phyloP scores from a whole-genome alignment of 2,113 vertebrate species.

The Chrysochloris asiatica region DNA sequence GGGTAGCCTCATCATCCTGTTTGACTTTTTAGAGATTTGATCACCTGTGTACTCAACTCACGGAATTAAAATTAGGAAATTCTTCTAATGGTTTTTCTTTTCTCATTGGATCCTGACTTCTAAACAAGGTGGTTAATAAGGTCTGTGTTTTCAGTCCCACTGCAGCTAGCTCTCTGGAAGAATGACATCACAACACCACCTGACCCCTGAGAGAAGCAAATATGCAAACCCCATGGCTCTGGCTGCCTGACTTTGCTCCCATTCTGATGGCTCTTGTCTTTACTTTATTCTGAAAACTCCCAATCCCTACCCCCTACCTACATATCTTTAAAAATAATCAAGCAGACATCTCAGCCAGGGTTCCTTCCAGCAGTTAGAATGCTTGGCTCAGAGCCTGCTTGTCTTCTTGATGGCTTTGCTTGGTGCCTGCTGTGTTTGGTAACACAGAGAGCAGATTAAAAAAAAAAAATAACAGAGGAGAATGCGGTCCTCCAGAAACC shows the following conservation, averaged over 20 bases:
- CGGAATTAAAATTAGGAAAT: background rate
- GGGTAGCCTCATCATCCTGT: background rate
- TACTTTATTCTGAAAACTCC: background rate
- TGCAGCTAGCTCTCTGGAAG: background rate
- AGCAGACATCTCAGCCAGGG: background rate
- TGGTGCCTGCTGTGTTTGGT: background rate
- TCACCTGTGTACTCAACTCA: background rate
- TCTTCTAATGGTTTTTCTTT: background rate
- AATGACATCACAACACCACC: background rate
- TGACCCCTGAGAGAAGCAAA: background rate
- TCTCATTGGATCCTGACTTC: background rate
- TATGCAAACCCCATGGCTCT: background rate
- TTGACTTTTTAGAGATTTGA: background rate
- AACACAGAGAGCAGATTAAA: background rate
- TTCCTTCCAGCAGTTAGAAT: background rate
- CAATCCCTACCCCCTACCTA: background rate
- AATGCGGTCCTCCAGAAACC: background rate
- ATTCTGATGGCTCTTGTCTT: background rate
- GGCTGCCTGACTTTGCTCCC: background rate
- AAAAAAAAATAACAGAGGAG: background rate
- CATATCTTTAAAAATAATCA: conserved; percentile 7
- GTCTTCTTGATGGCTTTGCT: background rate
- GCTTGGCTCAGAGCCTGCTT: background rate
- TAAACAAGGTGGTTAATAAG: background rate
- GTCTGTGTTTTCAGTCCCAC: background rate